Base-by-base conservation (phyloP, 2,113 vertebrate species). In the Ornithorhynchus anatinus region DNA sequence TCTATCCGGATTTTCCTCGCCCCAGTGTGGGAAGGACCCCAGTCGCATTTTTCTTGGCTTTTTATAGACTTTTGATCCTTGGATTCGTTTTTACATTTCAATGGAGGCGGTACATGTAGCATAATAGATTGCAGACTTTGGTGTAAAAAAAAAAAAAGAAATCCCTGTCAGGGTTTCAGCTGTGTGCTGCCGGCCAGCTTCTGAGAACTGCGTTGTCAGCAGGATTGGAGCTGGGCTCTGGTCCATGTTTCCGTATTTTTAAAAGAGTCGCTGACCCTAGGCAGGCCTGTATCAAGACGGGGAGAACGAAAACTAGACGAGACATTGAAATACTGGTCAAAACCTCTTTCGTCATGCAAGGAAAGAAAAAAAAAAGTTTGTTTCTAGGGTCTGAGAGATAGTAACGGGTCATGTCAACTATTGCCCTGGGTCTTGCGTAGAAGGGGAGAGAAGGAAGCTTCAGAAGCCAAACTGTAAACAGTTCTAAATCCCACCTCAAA, bases 121-220 rank as follows among this genome's bases (percentile, higher is more conserved):
- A 82, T 93, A 93, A 94, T 91, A 84, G 91, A 87, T 83, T 90
- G 87, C 92, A 93, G 92, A 80, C 85, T 87, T 89, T 81, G 80
- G 69, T 86, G 85, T 80, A 84, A n/a, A n/a, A n/a, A n/a, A n/a
- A n/a, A n/a, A n/a, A n/a, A n/a, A n/a, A n/a, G n/a, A 85, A 87
- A 73, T 65, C 82, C 58, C 83, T 84, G 84, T 77, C 87, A 84
- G 58, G 79, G 84, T 73, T 86, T 87, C 78, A 65, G 90, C 77
- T 73, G 77, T 0, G 0, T 67, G 22, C 72, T 81, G 81, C 72
- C 69, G 67, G 66, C 82, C 74, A 74, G 78, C 71, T 74, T 81
- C 83, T 39, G 75, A 83, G 91, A 92, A 92, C 81, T 91, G 92
- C 91, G 66, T 61, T 22, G 86, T 93, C 93, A 94, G 93, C 92